Evolutionary conservation across 2,888 invertebrate species (phyloP).

Genomic region (Byasa hedistus): DNA sequence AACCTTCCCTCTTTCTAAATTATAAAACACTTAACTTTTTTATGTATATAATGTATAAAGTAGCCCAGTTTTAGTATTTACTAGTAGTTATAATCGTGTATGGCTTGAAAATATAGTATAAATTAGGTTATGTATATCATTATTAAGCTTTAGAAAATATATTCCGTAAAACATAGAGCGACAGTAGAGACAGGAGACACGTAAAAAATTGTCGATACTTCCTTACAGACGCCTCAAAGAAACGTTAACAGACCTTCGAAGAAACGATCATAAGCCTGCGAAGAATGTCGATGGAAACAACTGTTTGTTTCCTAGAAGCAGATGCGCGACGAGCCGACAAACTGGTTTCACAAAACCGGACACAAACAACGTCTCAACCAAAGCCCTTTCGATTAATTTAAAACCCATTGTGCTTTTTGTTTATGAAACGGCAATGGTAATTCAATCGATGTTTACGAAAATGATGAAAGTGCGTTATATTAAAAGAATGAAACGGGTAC

Average conservation of each 20-base stretch:
- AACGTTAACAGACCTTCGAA: conserved; percentile 56
- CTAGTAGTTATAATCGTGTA: too few species aligned
- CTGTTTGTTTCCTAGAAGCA: conserved; percentile 73
- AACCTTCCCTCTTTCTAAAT: conserved; percentile 51
- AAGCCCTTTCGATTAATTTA: conserved; percentile 62
- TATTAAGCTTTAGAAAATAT: neutral
- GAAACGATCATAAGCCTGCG: conserved; percentile 57
- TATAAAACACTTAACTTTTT: neutral
- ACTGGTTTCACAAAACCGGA: conserved; percentile 68
- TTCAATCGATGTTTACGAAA: conserved; percentile 45
- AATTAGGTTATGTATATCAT: too few species aligned
- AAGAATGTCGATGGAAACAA: conserved; percentile 72
- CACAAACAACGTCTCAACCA: conserved; percentile 66
- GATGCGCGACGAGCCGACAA: conserved; percentile 65
- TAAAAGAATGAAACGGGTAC: conserved; percentile 39
- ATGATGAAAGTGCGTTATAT: conserved; percentile 32
- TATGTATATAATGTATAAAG: neutral
- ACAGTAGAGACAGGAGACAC: neutral
- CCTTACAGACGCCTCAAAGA: conserved; percentile 50
- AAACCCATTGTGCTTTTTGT: conserved; percentile 49
- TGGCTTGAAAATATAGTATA: too few species aligned
- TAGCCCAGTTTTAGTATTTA: neutral
- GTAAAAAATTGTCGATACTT: conserved; percentile 33
- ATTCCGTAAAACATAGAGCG: neutral
- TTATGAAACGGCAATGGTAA: conserved; percentile 46